phyloP scores from a whole-genome alignment of 2,888 invertebrate species.

The Platerodrilus igneus region DNA sequence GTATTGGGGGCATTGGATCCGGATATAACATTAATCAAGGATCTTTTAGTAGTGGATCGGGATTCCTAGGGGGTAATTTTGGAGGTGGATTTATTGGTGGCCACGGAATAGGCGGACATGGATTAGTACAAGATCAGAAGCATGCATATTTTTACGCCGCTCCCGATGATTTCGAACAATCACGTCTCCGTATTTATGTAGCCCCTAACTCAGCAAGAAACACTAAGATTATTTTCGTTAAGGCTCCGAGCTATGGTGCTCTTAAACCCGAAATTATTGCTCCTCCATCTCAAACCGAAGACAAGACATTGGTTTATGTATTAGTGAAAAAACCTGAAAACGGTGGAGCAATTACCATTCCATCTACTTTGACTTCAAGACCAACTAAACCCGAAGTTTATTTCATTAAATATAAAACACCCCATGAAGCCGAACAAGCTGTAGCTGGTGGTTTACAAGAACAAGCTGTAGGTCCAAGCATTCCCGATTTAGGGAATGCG shows the following conservation, averaged over 20 bases:
- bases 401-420: slow-evolving; percentile 73
- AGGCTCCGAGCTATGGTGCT: slow-evolving; percentile 38
- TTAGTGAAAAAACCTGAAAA: slow-evolving; percentile 62
- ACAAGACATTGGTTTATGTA: slow-evolving; percentile 44
- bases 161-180: slow-evolving; percentile 38
- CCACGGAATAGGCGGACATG: slow-evolving; percentile 8
- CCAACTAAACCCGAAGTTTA: slow-evolving; percentile 85
- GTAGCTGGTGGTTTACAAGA: slow-evolving; percentile 19
- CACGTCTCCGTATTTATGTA: slow-evolving; percentile 30
- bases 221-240: slow-evolving; percentile 50
- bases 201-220: slow-evolving; percentile 41
- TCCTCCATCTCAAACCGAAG: slow-evolving; percentile 33
- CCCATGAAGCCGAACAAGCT: slow-evolving; percentile 31
- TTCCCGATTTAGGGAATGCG: slow-evolving; percentile 8
- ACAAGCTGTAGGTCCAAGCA: slow-evolving; percentile 10
- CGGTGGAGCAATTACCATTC: slow-evolving; percentile 70
- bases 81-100: slow-evolving; percentile 9
- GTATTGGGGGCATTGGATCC: too few species aligned
- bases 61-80: background rate
- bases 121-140: slow-evolving; percentile 32
- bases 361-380: slow-evolving; percentile 68
- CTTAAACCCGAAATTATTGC: slow-evolving; percentile 36
- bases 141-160: slow-evolving; percentile 42
- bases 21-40: too few species aligned
- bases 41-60: too few species aligned